Percentiles rank a stretch among this genome's conserved stretches.
Evolutionary conservation across 2,888 invertebrate species (phyloP).

Genomic region (Cryptus viduatorius): DNA sequence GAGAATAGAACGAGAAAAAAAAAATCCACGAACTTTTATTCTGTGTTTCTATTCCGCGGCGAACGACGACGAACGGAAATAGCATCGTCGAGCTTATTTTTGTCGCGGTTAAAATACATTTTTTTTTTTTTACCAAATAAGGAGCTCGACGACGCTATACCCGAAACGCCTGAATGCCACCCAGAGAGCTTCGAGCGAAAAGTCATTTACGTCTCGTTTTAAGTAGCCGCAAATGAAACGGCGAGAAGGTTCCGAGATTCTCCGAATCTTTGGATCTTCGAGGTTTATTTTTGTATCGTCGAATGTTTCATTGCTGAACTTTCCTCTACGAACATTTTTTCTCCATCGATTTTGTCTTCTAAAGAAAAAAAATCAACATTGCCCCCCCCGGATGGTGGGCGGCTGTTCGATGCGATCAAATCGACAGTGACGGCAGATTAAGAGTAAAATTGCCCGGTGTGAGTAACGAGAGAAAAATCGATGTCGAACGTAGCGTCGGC

Average conservation of each 20-base stretch:
- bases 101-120: constrained; percentile 1
- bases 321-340: background rate
- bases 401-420: background rate
- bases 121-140: constrained; percentile 6
- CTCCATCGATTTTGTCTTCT: no score
- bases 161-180: background rate
- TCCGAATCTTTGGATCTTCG: background rate
- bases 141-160: background rate
- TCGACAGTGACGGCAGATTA: background rate
- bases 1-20: background rate
- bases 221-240: background rate
- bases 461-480: constrained; percentile 12
- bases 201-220: background rate
- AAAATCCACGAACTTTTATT: constrained; percentile 23
- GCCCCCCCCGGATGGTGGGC: background rate
- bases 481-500: constrained; percentile 5
- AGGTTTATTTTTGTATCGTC: background rate
- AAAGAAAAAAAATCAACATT: no score
- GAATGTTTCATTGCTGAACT: constrained; percentile 63
- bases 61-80: background rate
- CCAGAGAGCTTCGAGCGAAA: background rate
- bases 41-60: background rate
- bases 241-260: background rate
- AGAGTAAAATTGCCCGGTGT: background rate
- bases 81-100: constrained; percentile 12